A percentile compares a stretch with the other conserved stretches of the same genome.
phyloP scores from a whole-genome alignment of 1,140 invertebrate genomes.

The Aphidius ervi region DNA sequence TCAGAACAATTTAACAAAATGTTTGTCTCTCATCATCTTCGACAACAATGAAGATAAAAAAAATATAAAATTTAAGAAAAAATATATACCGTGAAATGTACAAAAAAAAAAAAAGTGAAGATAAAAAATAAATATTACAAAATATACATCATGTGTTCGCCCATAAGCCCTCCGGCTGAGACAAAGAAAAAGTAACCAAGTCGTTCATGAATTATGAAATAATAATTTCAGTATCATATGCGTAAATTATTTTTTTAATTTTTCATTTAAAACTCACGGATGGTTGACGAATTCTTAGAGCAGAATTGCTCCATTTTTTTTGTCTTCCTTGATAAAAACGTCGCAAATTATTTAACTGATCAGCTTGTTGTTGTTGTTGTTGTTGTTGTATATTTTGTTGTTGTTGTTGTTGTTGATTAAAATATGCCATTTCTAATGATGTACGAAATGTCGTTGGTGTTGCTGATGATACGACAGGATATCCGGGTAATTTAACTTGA shows the following conservation, averaged over 20 bases:
- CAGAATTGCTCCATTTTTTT: constrained; percentile 39
- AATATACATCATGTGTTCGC: too few relatives aligned
- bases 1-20: background rate
- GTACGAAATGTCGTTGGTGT: constrained; percentile 18
- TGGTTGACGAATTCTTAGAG: constrained; percentile 35
- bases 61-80: background rate
- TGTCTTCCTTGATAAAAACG: constrained; percentile 30
- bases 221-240: too few relatives aligned
- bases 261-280: constrained; percentile 35
- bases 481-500: constrained; percentile 14
- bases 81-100: too few relatives aligned
- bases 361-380: constrained; percentile 18
- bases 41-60: background rate
- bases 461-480: background rate
- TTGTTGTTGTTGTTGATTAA: constrained; percentile 23
- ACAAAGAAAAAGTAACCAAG: too few relatives aligned
- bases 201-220: too few relatives aligned
- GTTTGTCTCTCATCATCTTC: background rate
- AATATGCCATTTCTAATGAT: constrained; percentile 24
- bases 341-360: constrained; percentile 4
- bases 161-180: too few relatives aligned
- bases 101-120: too few relatives aligned
- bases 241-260: background rate
- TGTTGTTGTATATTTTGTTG: constrained; percentile 15
- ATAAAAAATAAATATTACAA: too few relatives aligned